Evolutionary conservation across 2,888 invertebrate species (phyloP), one percentile per base, ranked within the genome.

Genomic region (Mimas tiliae): DNA sequence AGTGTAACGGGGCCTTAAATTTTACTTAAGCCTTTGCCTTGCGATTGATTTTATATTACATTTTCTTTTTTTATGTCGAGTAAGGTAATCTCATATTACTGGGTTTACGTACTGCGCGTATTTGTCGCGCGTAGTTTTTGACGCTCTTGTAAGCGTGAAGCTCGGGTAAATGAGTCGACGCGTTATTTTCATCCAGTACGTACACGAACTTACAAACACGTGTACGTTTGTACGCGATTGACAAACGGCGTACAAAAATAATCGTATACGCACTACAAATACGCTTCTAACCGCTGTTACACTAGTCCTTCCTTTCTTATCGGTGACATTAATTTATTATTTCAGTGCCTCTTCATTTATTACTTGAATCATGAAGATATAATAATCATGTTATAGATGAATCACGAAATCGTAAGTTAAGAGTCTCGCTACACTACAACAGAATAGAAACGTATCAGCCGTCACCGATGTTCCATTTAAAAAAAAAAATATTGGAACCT

Each of bases 321-420:
- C 53, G 53, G 33, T 53, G 53, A 53, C 33, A 33, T n/a, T 11
- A 9, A 14, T 33, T 14, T 53, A 52, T 52, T 27, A 11, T 16
- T 52, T 33, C 14, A 53, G n/a, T 53, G 9, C 27, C 53, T 53
- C 53, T 33, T 53, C 34, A 53, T 53, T 53, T 14, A n/a, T 34
- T 14, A 34, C n/a, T 53, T 6, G 14, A 33, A 48, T 16, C 21
- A 21, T 53, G 21, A 52, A 52, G 52, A 52, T 14, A 11, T 27
- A 9, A 50, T 50, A 19, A 16, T 50, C 12, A 9, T 0, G 51
- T 52, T 14, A 52, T 9, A 52, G n/a, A n/a, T 53, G 14, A 33
- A 34, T n/a, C 14, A 8, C 8, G 7, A 27, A 33, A 53, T 8
- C 8, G n/a, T n/a, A 34, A n/a, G 1, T 34, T 8, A 12, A n/a